phyloP scores from a whole-genome alignment of 2,888 invertebrate genomes.

The Zaprionus bogoriensis region DNA sequence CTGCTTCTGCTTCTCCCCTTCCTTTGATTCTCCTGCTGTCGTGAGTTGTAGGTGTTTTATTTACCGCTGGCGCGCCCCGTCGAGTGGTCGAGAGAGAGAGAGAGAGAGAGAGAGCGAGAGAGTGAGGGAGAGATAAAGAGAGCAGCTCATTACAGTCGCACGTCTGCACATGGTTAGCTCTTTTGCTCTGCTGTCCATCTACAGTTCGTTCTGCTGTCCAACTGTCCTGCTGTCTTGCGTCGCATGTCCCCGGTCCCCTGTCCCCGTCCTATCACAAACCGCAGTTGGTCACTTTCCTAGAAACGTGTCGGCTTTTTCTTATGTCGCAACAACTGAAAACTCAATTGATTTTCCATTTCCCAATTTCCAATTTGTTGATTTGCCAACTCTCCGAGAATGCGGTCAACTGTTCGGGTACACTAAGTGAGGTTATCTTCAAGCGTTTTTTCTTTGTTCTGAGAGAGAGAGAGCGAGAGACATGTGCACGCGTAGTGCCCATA shows the following conservation, averaged over 20 bases:
- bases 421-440: not conserved
- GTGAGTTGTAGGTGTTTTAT: slow-evolving; percentile 68
- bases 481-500: no score
- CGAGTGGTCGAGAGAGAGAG: no score
- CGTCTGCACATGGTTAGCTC: slow-evolving; percentile 43
- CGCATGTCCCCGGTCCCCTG: not conserved
- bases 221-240: not conserved
- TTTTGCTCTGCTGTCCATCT: slow-evolving; percentile 6
- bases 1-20: not conserved
- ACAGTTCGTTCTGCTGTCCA: not conserved
- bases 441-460: no score
- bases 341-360: slow-evolving; percentile 50
- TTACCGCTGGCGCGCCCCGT: slow-evolving; percentile 38
- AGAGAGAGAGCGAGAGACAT: no score
- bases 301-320: slow-evolving; percentile 49
- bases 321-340: slow-evolving; percentile 41
- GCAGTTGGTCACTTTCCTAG: slow-evolving; percentile 73
- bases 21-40: slow-evolving; percentile 3
- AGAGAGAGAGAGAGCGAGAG: no score
- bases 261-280: slow-evolving; percentile 58
- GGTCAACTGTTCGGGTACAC: not conserved
- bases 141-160: slow-evolving; percentile 72
- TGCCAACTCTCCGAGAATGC: not conserved
- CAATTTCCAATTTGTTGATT: slow-evolving; percentile 25
- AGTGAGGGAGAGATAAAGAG: no score